A percentile compares a stretch with the other conserved stretches of the same genome.
phyloP scores from a whole-genome alignment of 1,140 invertebrate genomes.

The Atta cephalotes region DNA sequence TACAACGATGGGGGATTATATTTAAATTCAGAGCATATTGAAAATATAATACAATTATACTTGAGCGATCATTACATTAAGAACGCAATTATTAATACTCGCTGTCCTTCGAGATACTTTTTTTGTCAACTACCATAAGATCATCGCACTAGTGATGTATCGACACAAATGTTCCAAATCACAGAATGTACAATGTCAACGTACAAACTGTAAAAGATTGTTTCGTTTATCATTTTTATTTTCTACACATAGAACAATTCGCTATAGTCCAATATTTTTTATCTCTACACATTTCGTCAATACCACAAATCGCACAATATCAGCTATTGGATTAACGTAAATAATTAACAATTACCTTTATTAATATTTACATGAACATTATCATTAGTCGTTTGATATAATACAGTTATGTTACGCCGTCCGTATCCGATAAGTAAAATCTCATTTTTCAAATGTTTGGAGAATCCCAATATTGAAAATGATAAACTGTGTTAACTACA shows the following conservation, averaged over 20 bases:
- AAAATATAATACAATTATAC: slow-evolving; percentile 58
- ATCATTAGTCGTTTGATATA: slow-evolving; percentile 70
- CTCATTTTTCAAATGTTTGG: slow-evolving; percentile 11
- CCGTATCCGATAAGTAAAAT: slow-evolving; percentile 51
- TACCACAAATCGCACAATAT: slow-evolving; percentile 58
- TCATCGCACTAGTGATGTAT: background rate
- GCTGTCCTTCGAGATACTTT: background rate
- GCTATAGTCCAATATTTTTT: slow-evolving; percentile 65
- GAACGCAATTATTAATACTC: slow-evolving; percentile 15
- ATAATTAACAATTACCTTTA: slow-evolving; percentile 68
- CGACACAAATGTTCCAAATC: slow-evolving; percentile 8
- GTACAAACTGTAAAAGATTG: slow-evolving; percentile 31
- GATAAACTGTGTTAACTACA: background rate
- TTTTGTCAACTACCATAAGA: background rate
- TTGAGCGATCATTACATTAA: slow-evolving; percentile 48
- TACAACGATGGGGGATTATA: slow-evolving; percentile 39
- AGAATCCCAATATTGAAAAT: background rate
- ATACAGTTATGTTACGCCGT: slow-evolving; percentile 65
- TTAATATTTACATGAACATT: slow-evolving; percentile 71
- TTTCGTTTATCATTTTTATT: slow-evolving; percentile 53
- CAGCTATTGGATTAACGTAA: slow-evolving; percentile 64
- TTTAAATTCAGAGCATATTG: slow-evolving; percentile 41
- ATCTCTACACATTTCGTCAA: slow-evolving; percentile 63
- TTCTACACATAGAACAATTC: slow-evolving; percentile 69
- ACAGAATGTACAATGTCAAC: slow-evolving; percentile 3